Base-by-base conservation (phyloP, 2,113 vertebrate genomes). In the Nipponia nippon region DNA sequence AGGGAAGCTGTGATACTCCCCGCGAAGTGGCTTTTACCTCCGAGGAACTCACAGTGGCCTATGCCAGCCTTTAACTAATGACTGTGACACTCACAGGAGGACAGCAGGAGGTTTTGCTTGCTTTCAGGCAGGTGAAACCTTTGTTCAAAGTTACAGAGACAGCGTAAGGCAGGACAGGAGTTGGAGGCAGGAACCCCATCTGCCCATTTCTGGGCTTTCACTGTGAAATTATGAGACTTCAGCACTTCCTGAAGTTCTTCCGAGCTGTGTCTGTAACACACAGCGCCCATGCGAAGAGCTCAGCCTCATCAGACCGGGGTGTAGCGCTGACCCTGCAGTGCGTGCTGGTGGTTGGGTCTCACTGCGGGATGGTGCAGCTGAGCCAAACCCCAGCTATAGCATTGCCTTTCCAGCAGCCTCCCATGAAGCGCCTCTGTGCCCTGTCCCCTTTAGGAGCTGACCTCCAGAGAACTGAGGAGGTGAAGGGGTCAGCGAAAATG, bases 251-350 rank as follows among this genome's bases (percentile, higher is more conserved):
- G 67, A 61, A 32, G 38, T 26, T 58, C 16, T 67, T 46, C 38
- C 1, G 8, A n/a, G 58, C 38, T 15, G 15, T 29, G 58, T 44
- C 32, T 18, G 20, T 53, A n/a, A 16, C 38, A 52, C 50, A 5
- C 0, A 1, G 65, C 2, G 1, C 73, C 23, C 0, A 0, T 29
- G 65, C 20, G 66, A 50, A 44, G 70, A 46, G 71, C 79, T 53
- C 29, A 3, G 70, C 4, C 2, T 34, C 44, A 8, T 13, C 42
- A 46, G 10, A 2, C 42, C 42, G 6, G 15, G 52, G 44, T 4
- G 13, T 27, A 10, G 67, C 2, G 1, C 32, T 32, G 44, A 38
- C 36, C 70, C 70, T 10, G 26, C 36, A 8, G 52, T 9, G 14
- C 0, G 3, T 62, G 56, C 47, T 19, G 47, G 56, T 36, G 56